Evolutionary conservation across 2,797 vertebrate species (phyloP).

Genomic region (Xiphorhynchus erythropygius): DNA sequence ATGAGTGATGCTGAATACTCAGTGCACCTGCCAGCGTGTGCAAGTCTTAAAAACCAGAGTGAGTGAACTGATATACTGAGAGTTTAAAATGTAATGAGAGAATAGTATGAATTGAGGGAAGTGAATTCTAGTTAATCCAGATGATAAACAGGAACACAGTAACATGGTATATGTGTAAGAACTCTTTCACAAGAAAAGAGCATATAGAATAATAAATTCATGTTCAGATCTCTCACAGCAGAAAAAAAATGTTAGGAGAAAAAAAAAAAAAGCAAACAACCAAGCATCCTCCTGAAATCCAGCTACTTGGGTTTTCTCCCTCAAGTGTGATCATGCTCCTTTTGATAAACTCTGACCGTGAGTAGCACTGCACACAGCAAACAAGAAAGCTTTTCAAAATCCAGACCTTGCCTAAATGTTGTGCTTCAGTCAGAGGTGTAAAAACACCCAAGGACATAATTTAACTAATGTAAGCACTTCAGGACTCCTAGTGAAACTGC

Average conservation of each 20-base stretch:
- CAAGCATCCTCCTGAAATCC: not conserved
- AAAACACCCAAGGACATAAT: constrained; percentile 68
- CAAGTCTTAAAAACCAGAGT: constrained; percentile 38
- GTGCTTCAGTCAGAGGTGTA: constrained; percentile 53
- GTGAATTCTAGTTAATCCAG: constrained; percentile 60
- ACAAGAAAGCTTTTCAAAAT: constrained; percentile 58
- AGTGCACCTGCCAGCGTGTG: not conserved
- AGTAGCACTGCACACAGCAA: not conserved
- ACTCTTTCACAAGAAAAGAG: constrained; percentile 26
- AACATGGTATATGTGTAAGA: constrained; percentile 22
- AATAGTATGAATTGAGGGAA: constrained; percentile 69
- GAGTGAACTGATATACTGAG: constrained; percentile 32
- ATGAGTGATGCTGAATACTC: not conserved
- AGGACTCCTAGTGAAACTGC: constrained; percentile 49
- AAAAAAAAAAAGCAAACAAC: not conserved
- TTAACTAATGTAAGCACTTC: constrained; percentile 66
- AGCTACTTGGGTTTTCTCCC: constrained; percentile 4
- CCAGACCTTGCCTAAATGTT: not conserved
- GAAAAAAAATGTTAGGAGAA: not conserved
- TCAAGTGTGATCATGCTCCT: not conserved
- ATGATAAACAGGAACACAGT: constrained; percentile 11
- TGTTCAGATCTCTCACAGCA: not conserved
- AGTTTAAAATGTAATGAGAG: not conserved
- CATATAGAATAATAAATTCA: not conserved
- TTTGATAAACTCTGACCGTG: constrained; percentile 45